phyloP scores from a whole-genome alignment of 2,113 vertebrate genomes.

The Columbina picui region DNA sequence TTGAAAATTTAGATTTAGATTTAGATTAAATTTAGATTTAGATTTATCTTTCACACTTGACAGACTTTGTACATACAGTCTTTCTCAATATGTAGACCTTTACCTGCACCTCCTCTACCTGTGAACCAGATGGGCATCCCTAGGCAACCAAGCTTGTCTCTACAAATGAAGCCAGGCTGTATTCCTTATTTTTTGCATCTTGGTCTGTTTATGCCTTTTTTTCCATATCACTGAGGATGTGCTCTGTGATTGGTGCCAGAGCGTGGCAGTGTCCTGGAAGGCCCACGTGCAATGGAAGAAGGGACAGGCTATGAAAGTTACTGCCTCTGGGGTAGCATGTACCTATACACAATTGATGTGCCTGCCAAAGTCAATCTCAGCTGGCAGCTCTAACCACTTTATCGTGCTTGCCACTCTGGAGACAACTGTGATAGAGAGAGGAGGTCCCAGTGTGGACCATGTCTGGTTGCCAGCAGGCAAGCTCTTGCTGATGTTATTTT shows the following conservation, averaged over 20 bases:
- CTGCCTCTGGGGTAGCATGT: not conserved
- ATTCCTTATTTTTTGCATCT: not conserved
- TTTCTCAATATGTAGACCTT: not conserved
- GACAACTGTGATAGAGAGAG: not conserved
- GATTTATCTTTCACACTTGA: not conserved
- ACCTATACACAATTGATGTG: fast-evolving
- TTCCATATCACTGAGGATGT: not conserved
- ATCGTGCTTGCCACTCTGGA: not conserved
- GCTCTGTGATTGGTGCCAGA: not conserved
- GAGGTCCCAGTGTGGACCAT: not conserved
- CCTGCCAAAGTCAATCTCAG: not conserved
- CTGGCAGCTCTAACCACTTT: not conserved
- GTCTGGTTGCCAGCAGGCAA: not conserved
- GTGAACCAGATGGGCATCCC: not conserved
- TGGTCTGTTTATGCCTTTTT: not conserved
- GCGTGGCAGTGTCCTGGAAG: not conserved
- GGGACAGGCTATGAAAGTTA: not conserved
- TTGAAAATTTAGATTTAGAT: not conserved
- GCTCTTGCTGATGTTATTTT: not conserved
- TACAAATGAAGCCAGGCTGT: not conserved
- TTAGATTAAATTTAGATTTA: no score
- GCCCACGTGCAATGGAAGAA: not conserved
- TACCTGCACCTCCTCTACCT: not conserved
- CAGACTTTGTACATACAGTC: not conserved
- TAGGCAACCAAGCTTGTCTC: not conserved